Evolutionary conservation across 2,888 invertebrate species (phyloP), one percentile per base, ranked within the genome.

Genomic region (Trichopria drosophilae): DNA sequence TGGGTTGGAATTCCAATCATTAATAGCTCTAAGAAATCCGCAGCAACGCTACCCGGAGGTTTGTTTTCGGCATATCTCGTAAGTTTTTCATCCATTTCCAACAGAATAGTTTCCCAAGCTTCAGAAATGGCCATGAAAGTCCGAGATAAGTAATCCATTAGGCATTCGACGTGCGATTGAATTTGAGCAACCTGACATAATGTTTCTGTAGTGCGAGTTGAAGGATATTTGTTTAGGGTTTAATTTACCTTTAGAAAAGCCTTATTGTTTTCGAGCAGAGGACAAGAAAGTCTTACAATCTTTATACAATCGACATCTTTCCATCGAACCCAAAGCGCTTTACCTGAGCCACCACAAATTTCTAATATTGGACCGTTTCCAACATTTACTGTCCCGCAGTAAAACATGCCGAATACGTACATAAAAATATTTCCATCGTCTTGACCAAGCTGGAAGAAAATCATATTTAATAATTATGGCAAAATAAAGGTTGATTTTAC

Each of bases 1-100:
- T 84, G 82, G 20, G 90, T 85, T 45, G 88, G 85, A 26, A 85
- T 82, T 4, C 86, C 96, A 72, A 94, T 87, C 82, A 94, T 86
- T 2, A 95, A 80, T 24, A 96, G 76, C 71, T 95, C 94, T 59
- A 96, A 77, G 72, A 96, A 90, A 76, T 96, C 94, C 28, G 93
- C 91, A 10, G 93, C 89, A 10, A 95, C 86, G 34, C 88, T 87
- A 35, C 91, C 91, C 65, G 86, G 84, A 4, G 87, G 83, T 42
- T 88, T 87, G 52, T 84, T 84, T 53, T 87, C 85, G 9, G 93
- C 93, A 79, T 93, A 95, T 60, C 87, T 86, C 1, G 90, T 85
- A 63, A 97, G 82, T 77, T 96, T 96, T 37, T 89, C 87, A 71
- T 96, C 95, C 86, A 96, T 91, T 78, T 96, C 95, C 32, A 94